Percentiles rank a stretch among this genome's conserved stretches.
These are phyloP conservation scores for Odontamblyopus rebecca DNA, from an alignment of 2,797 vertebrate species.

Conservation along the genomic window DNA sequence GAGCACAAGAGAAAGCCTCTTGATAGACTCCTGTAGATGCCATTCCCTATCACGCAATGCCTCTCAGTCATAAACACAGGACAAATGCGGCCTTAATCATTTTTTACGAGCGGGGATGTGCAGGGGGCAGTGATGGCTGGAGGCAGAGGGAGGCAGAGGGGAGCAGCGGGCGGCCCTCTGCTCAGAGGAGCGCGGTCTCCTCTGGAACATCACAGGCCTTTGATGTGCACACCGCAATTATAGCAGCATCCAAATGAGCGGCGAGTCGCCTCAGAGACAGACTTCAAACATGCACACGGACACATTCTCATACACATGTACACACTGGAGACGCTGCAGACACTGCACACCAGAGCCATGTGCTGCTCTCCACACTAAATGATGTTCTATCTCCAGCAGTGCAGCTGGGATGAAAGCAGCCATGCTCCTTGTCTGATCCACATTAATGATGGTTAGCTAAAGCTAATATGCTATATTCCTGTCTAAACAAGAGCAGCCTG, in stretches of 20 bases:
- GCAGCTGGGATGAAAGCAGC: constrained; percentile 76
- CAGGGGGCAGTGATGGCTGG: constrained; percentile 93
- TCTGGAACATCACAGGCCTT: constrained; percentile 96
- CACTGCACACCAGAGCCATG: constrained; percentile 74
- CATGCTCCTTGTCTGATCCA: constrained; percentile 74
- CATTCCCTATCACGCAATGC: constrained; percentile 93
- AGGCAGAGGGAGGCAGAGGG: constrained; percentile 93
- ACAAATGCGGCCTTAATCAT: constrained; percentile 99
- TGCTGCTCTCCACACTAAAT: constrained; percentile 77
- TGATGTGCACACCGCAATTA: constrained; percentile 98
- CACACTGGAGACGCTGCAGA: not conserved
- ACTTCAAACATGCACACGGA: constrained; percentile 81
- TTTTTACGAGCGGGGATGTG: constrained; percentile 99
- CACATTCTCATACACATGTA: constrained; percentile 73
- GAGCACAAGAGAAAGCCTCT: constrained; percentile 81
- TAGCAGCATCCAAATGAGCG: constrained; percentile 88
- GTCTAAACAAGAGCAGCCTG: constrained; percentile 70
- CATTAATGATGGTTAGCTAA: constrained; percentile 77
- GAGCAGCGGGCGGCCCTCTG: constrained; percentile 85
- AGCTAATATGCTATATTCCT: constrained; percentile 72
- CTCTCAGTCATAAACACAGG: constrained; percentile 98
- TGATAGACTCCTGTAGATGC: constrained; percentile 87
- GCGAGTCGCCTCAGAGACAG: constrained; percentile 80
- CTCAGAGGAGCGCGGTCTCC: constrained; percentile 91
- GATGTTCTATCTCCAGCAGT: constrained; percentile 78